A percentile compares a stretch with the other conserved stretches of the same genome.
phyloP scores from a whole-genome alignment of 2,888 invertebrate species.

The Hydriomena furcata region DNA sequence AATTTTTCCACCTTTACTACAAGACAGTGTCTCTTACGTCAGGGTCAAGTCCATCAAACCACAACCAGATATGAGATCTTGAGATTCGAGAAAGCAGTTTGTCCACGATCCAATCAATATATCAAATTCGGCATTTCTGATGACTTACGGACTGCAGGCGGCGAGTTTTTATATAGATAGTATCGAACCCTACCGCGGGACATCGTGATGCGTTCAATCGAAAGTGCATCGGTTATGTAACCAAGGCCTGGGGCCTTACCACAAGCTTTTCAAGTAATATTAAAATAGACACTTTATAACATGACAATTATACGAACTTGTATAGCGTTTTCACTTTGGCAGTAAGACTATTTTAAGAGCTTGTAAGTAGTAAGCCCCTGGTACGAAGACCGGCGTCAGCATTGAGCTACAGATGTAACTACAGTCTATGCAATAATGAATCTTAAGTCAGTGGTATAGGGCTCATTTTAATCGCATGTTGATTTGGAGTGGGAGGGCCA shows the following conservation, averaged over 20 bases:
- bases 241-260: too few species aligned
- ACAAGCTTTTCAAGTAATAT: too few species aligned
- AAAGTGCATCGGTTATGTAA: conserved; percentile 64
- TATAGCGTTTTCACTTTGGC: too few species aligned
- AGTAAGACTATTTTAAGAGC: too few species aligned
- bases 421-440: background rate
- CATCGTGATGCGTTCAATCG: conserved; percentile 29
- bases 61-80: conserved; percentile 15
- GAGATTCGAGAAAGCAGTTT: conserved; percentile 24
- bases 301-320: too few species aligned
- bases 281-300: too few species aligned
- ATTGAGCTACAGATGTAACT: background rate
- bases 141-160: conserved; percentile 58
- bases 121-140: conserved; percentile 40
- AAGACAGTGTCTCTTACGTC: conserved; percentile 1
- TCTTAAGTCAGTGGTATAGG: background rate
- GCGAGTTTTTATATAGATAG: conserved; percentile 62
- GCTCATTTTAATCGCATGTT: background rate
- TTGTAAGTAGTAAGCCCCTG: too few species aligned
- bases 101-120: conserved; percentile 27
- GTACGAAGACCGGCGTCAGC: background rate
- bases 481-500: background rate
- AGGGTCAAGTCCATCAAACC: conserved; percentile 6
- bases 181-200: conserved; percentile 32
- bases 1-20: too few species aligned